Evolutionary conservation across 2,888 invertebrate species (phyloP).

Genomic region (Cylloceria caligata): DNA sequence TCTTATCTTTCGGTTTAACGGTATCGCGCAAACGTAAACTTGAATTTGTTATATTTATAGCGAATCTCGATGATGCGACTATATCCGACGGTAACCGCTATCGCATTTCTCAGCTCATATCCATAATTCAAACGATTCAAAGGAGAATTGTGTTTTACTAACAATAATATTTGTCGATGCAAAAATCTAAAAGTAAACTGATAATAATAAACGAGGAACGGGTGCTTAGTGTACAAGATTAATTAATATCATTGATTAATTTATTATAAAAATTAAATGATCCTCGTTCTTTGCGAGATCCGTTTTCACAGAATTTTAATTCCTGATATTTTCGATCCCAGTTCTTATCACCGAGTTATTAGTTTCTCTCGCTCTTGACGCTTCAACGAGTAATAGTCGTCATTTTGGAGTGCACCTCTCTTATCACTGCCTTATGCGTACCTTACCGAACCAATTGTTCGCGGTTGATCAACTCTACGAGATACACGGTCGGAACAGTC

Average conservation of each 20-base stretch:
- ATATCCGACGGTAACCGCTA: not conserved
- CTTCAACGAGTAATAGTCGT: not conserved
- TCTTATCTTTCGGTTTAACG: not conserved
- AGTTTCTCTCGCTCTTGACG: too few species aligned
- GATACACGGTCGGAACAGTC: too few species aligned
- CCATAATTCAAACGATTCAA: not conserved
- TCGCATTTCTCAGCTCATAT: not conserved
- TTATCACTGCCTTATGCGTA: too few species aligned
- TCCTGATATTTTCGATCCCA: too few species aligned
- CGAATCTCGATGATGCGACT: not conserved
- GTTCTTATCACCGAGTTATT: too few species aligned
- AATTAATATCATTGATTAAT: too few species aligned
- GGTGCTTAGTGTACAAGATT: slow-evolving; percentile 2
- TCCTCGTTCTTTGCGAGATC: too few species aligned
- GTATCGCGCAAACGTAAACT: not conserved
- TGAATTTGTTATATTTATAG: not conserved
- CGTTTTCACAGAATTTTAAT: too few species aligned
- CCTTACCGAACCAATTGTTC: too few species aligned
- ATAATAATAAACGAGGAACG: not conserved
- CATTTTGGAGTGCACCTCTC: not conserved
- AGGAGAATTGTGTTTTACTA: not conserved
- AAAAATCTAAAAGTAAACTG: not conserved
- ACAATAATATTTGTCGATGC: slow-evolving; percentile 27
- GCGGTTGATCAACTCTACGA: too few species aligned
- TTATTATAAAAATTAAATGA: too few species aligned